Conservation (phyloP, 2,888 invertebrate species). For the Diarsia brunnea region DNA sequence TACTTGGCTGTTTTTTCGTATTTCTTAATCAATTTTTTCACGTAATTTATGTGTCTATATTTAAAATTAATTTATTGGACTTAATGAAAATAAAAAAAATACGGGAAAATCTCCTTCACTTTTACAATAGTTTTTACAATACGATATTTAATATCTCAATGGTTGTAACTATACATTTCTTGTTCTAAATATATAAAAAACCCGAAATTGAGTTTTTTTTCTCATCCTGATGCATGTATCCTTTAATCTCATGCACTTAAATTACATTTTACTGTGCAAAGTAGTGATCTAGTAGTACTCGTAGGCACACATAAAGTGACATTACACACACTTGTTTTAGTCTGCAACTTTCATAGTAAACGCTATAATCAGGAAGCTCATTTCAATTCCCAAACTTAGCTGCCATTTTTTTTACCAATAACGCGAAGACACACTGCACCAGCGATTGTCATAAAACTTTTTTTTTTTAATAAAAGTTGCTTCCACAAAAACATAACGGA, state of each 20-base stretch:
- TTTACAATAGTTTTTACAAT: slow-evolving; percentile 91
- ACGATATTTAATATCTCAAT: slow-evolving; percentile 91
- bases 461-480: neutral
- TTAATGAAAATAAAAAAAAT: slow-evolving; percentile 87
- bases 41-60: slow-evolving; percentile 90
- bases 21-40: slow-evolving; percentile 89
- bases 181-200: slow-evolving; percentile 91
- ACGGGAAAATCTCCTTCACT: slow-evolving; percentile 87
- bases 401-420: neutral
- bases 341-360: neutral
- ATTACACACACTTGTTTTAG: neutral
- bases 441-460: neutral
- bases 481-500: neutral
- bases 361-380: neutral
- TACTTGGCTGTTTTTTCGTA: slow-evolving; percentile 90
- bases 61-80: slow-evolving; percentile 89
- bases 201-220: slow-evolving; percentile 76
- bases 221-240: slow-evolving; percentile 52
- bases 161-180: slow-evolving; percentile 92
- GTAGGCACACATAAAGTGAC: neutral
- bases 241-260: neutral
- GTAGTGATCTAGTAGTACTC: neutral
- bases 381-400: neutral
- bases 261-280: neutral
- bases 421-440: slow-evolving; percentile 1